Evolutionary conservation across 2,888 invertebrate genomes (phyloP), one percentile per base, ranked within the genome.

Genomic region (Eurytoma adleriae): DNA sequence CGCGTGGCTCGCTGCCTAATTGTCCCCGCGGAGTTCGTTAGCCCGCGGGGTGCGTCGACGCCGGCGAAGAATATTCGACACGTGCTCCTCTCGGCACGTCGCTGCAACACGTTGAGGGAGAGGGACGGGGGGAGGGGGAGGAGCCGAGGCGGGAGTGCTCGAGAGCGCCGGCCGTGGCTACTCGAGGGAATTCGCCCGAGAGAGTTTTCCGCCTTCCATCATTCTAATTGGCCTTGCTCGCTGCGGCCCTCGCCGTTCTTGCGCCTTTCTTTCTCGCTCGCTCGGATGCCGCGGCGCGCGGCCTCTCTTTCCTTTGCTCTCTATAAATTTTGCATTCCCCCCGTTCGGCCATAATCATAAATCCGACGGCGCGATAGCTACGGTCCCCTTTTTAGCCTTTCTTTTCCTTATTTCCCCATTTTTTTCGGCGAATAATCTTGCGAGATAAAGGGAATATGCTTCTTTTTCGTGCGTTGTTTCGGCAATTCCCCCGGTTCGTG

Each of bases 201-300:
- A 0, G 71, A 69, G 68, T 77, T 77, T 77, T 7, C 62, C 62
- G 68, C 72, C 73, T 80, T 77, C 72, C 77, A 80, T 80, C 72
- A 73, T 80, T 80, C 67, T 80, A 80, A 80, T 80, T 80, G 80
- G 80, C 72, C 67, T 70, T 40, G 48, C 50, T 24, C 30, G 64
- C 66, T 66, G 50, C 66, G 14, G 59, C 20, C 12, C 16, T 68
- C 68, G 3, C 27, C 13, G 64, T 40, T 48, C 27, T 24, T 50
- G 14, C 59, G 13, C 50, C 20, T 16, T 27, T n/a, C 16, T 57
- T 30, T 30, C 56, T 3, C 54, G 12, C 54, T 54, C n/a, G n/a
- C 62, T 62, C 16, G 59, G 57, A 7, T 5, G 50, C 50, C 20
- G 50, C 27, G 12, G 66, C 64, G 57, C 20, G 14, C 24, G 40